A percentile compares a stretch with the other conserved stretches of the same genome.
Evolutionary conservation across 2,113 vertebrate genomes (phyloP).

Genomic region (Myotis yumanensis): DNA sequence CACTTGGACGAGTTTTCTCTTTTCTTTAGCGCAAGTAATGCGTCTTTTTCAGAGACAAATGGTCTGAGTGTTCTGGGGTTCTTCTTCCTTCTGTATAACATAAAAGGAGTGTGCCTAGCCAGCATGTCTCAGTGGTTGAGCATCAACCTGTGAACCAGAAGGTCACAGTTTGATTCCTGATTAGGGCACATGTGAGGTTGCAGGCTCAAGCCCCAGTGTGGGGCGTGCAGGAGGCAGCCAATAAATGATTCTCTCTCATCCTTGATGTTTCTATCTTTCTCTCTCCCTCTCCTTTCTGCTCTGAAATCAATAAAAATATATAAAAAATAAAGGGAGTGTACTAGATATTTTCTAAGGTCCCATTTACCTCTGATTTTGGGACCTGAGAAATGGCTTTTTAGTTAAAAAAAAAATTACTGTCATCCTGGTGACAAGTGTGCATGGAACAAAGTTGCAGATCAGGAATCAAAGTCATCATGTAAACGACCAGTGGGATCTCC

Average conservation of each 20-base stretch:
- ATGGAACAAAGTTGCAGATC: neutral
- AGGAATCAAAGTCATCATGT: neutral
- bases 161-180: no score
- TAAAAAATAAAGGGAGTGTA: neutral
- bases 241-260: no score
- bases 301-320: neutral
- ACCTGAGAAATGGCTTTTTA: neutral
- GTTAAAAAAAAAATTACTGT: neutral
- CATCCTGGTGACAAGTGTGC: neutral
- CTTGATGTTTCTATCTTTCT: no score
- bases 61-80: neutral
- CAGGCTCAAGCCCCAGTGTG: no score
- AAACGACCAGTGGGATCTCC: neutral
- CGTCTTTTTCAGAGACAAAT: neutral
- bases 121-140: no score
- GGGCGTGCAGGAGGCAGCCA: no score
- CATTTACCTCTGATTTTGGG: neutral
- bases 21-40: neutral
- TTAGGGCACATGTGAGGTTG: no score
- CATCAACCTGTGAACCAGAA: no score
- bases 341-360: neutral
- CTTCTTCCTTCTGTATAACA: neutral
- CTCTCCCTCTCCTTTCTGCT: neutral
- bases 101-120: neutral
- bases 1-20: neutral